Evolutionary conservation across 2,797 vertebrate genomes (phyloP), one percentile per base, ranked within the genome.

Genomic region (Pipistrellus nathusii): DNA sequence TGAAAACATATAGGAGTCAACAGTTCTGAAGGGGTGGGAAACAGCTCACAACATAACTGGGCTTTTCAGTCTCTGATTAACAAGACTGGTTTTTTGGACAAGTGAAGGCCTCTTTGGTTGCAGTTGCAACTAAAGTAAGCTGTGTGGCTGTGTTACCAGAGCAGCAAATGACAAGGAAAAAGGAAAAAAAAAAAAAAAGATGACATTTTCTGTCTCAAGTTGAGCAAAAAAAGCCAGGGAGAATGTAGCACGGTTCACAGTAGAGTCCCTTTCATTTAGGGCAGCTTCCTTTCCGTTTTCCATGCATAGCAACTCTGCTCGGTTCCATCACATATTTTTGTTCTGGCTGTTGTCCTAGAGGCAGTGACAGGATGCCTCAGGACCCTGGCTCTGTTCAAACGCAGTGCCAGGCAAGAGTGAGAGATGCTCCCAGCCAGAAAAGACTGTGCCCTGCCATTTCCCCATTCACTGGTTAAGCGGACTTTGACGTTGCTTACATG

Each of bases 151-250:
- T 90, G 93, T 95, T 95, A 97, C 90, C 85, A 95, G 95, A 95
- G 94, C 93, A 91, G 92, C 91, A 62, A 96, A 82, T 44, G 93
- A 95, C 35, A 32, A 95, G 92, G 27, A n/a, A 84, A 94, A 48
- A 48, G 46, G 12, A 92, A 93, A 94, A 92, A 48, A 48, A 15
- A 93, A 94, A 93, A 91, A 55, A 55, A 55, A 23, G 91, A 93
- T 84, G 96, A 94, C 95, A 96, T 95, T 96, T 96, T 96, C 97
- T 97, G 96, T 92, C 96, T 95, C 94, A 13, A 88, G 94, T 78
- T 59, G 66, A 80, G 94, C 93, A 95, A 88, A 97, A 95, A 96
- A 94, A 95, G 93, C 91, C 12, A 80, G 90, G 91, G 96, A 89
- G 91, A 96, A 95, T 93, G 90, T 72, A 87, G 96, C 94, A 82